phyloP scores from a whole-genome alignment of 2,797 vertebrate genomes.

The Tokudaia tokunoshimensis region DNA sequence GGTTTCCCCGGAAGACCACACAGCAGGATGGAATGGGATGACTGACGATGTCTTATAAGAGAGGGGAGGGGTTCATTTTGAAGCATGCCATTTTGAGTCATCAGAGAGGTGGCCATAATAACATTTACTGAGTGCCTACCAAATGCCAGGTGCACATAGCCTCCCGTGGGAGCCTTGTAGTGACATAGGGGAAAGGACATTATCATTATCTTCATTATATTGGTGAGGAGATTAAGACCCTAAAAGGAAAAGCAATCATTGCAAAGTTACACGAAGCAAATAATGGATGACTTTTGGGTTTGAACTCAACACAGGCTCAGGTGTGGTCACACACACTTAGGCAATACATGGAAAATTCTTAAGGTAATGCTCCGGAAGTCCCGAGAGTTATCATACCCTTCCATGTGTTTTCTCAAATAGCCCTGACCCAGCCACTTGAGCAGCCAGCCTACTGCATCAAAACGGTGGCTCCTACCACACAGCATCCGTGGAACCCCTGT shows the following conservation, averaged over 20 bases:
- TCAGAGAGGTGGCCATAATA: not conserved
- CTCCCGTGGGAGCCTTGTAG: not conserved
- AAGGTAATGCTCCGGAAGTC: not conserved
- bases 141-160: not conserved
- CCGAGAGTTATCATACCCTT: not conserved
- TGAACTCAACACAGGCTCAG: not conserved
- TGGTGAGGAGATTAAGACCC: not conserved
- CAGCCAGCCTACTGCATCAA: not conserved
- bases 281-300: not conserved
- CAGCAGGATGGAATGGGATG: not conserved
- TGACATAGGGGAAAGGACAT: too few species aligned
- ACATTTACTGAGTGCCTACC: not conserved
- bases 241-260: not conserved
- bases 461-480: not conserved
- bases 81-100: not conserved
- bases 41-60: not conserved
- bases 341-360: not conserved
- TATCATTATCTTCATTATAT: not conserved
- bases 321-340: not conserved
- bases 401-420: not conserved
- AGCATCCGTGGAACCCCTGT: not conserved
- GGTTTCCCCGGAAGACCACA: not conserved
- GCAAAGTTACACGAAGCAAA: constrained; percentile 42
- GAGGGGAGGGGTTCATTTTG: not conserved
- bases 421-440: not conserved